Evolutionary conservation across 2,888 invertebrate species (phyloP).

Genomic region (Trichopria drosophilae): DNA sequence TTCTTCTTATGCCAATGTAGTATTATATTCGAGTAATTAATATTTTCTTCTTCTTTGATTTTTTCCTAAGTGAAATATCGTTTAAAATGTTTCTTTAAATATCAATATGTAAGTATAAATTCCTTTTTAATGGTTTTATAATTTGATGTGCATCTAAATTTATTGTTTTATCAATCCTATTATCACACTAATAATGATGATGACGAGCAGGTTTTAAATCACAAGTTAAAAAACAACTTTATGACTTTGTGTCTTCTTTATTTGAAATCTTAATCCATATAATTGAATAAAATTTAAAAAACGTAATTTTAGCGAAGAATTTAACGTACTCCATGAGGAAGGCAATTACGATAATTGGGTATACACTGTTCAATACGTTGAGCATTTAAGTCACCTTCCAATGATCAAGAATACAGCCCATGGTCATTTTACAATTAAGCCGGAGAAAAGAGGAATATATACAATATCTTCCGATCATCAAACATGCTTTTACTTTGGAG

Average conservation of each 20-base stretch:
- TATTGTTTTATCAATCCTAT: too few relatives aligned
- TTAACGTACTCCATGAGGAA: slow-evolving; percentile 66
- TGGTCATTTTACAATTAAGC: slow-evolving; percentile 65
- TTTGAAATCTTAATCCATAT: neutral
- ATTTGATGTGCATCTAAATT: too few relatives aligned
- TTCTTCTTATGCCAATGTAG: too few relatives aligned
- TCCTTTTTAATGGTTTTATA: too few relatives aligned
- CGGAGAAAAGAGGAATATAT: slow-evolving; percentile 59
- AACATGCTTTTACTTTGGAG: slow-evolving; percentile 65
- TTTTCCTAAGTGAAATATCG: too few relatives aligned
- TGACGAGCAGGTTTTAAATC: too few relatives aligned
- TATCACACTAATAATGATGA: too few relatives aligned
- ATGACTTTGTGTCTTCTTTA: neutral
- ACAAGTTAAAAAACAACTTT: too few relatives aligned
- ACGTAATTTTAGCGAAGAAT: slow-evolving; percentile 61
- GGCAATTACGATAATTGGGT: slow-evolving; percentile 72
- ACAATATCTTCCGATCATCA: slow-evolving; percentile 66
- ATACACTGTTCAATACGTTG: slow-evolving; percentile 68
- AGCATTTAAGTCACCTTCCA: slow-evolving; percentile 68
- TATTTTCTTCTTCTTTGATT: too few relatives aligned
- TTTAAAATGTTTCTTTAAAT: too few relatives aligned
- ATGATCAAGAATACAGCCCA: slow-evolving; percentile 64
- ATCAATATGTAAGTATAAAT: too few relatives aligned
- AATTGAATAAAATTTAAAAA: slow-evolving; percentile 4
- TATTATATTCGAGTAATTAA: too few relatives aligned